Percentiles rank a stretch among this genome's conserved stretches.
These are phyloP conservation scores for Forbesichthys papilliferus DNA, from an alignment of 2,113 vertebrate species.

Conservation along the genomic window DNA sequence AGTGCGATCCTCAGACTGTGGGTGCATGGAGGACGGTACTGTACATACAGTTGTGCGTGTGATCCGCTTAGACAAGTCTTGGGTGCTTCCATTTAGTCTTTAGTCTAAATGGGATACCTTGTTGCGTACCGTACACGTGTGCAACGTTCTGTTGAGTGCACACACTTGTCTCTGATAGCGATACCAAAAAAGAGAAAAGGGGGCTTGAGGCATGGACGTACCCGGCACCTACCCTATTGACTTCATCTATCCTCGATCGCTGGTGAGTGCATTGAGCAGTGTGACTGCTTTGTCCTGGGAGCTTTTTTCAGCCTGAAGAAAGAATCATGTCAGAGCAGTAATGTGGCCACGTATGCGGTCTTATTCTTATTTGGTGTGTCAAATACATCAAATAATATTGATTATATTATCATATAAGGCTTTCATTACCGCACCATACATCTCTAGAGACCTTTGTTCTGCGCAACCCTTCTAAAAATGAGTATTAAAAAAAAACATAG, in stretches of 20 bases:
- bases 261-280: background rate
- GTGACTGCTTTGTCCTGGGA: background rate
- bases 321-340: no score
- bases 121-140: background rate
- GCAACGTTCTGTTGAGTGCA: background rate
- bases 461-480: no score
- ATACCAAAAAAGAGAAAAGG: background rate
- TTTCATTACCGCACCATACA: no score
- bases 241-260: conserved; percentile 2
- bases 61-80: conserved; percentile 37
- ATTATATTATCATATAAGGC: no score
- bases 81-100: conserved; percentile 21
- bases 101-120: background rate
- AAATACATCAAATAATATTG: background rate
- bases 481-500: no score
- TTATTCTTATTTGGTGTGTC: background rate
- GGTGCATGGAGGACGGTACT: conserved; percentile 13
- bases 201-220: background rate
- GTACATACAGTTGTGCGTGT: conserved; percentile 1
- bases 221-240: background rate
- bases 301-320: background rate
- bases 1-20: conserved; percentile 18
- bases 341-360: no score
- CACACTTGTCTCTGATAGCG: background rate
- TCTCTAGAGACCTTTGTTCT: no score